Evolutionary conservation across 1,140 invertebrate species (phyloP), one percentile per base, ranked within the genome.

Genomic region (Dinoponera quadriceps): DNA sequence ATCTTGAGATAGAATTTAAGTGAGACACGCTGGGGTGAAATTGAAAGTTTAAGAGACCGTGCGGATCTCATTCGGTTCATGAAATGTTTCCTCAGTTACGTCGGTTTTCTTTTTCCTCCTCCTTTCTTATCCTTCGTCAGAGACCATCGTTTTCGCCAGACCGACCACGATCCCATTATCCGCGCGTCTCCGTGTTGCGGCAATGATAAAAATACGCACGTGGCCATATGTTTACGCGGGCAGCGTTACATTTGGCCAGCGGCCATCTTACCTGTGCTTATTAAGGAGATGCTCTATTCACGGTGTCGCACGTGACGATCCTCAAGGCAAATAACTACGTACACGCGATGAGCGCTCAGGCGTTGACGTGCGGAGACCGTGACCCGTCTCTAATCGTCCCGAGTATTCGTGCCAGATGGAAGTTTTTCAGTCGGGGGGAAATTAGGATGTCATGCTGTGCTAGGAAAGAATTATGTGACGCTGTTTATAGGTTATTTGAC

Each of bases 281-380:
- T 82, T 73, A 82, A 27, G 27, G 55, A 62, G 57, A 74, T 49
- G 59, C 78, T 82, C 59, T 82, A 82, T 82, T 82, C 69, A 44
- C 68, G 77, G 65, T 71, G 44, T 38, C 25, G 78, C 78, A 74
- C 78, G 78, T 82, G 78, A 73, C 55, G 44, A 62, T 49, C 20
- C 16, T 82, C 78, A 74, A 82, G 78, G 68, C 78, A 33, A 73
- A 44, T 22, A 57, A 55, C 51, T 69, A 38, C 44, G 59, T 74
- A 74, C 69, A 82, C 69, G 78, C 78, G 69, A 82, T 25, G 78
- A 74, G 60, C 25, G 59, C 57, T 62, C 68, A 44, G 78, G 14
- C 33, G 78, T 14, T 72, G 78, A 72, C 77, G 72, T 69, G 69
- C 5, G n/a, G 55, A 18, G 57, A 49, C 78, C 78, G 69, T 82